These are phyloP conservation scores for Epizoanthus scotinus DNA, from an alignment of 92 coral and sea anemone genomes.

Conservation along the genomic window DNA sequence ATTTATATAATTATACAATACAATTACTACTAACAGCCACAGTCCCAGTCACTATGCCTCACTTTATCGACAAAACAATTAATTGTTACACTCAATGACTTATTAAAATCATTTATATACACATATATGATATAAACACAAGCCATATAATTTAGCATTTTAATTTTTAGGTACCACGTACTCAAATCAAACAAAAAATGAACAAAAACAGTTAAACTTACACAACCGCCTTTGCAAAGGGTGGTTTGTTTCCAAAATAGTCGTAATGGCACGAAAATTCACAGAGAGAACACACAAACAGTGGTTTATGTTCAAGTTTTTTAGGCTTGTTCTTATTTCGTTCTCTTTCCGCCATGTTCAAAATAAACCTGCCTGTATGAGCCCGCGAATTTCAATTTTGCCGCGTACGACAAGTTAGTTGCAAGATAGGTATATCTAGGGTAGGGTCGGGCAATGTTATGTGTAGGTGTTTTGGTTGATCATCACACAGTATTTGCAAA, in stretches of 20 bases:
- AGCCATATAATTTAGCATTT: too few species aligned
- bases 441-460: too few species aligned
- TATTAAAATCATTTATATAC: too few species aligned
- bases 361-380: neutral
- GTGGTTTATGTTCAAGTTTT: slow-evolving; percentile 31
- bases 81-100: too few species aligned
- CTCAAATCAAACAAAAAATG: neutral
- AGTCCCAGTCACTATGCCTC: too few species aligned
- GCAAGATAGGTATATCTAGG: too few species aligned
- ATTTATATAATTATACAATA: too few species aligned
- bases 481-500: too few species aligned
- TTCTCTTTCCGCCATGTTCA: slow-evolving; percentile 42
- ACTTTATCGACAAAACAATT: too few species aligned
- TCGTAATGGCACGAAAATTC: slow-evolving; percentile 78
- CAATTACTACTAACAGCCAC: too few species aligned
- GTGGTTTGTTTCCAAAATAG: slow-evolving; percentile 86
- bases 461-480: too few species aligned
- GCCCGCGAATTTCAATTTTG: slow-evolving; percentile 42
- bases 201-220: slow-evolving; percentile 45
- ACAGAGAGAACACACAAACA: slow-evolving; percentile 72
- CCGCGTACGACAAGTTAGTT: neutral
- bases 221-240: slow-evolving; percentile 78
- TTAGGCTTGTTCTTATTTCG: neutral
- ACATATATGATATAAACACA: too few species aligned
- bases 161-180: neutral